Evolutionary conservation across 2,113 vertebrate genomes (phyloP), one percentile per base, ranked within the genome.

Genomic region (Alligator sinensis): DNA sequence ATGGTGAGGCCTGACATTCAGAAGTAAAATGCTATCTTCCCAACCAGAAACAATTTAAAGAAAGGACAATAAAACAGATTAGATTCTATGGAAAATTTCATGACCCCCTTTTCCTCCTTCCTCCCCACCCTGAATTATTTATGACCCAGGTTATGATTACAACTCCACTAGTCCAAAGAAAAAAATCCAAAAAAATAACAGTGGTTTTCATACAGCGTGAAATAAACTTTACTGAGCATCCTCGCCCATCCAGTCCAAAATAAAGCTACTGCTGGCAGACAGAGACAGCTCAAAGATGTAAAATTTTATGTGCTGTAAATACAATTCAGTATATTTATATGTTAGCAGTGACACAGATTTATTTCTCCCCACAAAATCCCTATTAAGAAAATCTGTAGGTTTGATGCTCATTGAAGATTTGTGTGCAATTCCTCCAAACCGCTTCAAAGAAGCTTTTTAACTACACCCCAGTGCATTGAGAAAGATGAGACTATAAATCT

Each of bases 241-340:
- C 66, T 80, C 92, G 70, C 22, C 25, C 83, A 78, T 92, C 80
- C 82, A 88, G 84, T 88, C 80, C 91, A 95, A 90, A 80, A 70
- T 81, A 94, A 96, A 92, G 58, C 58, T 94, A 62, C 87, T 91
- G 25, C 84, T 86, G 93, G 80, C 88, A 95, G 90, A 94, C 34
- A 91, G 82, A 57, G 90, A 66, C 79, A 92, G 62, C 77, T 89
- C 76, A 66, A 25, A 80, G 81, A 62, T 87, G 74, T 88, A 94
- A 91, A 93, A 57, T 75, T 95, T 96, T 90, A 94, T 88, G 74
- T 74, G 81, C 80, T 94, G 80, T 92, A 95, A 96, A 91, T 79
- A 91, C 82, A 30, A 92, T 94, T 82, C 88, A 93, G 17, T 72
- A 94, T 17, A 61, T 84, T 91, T 60, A 24, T 89, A 80, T 89